phyloP scores from a whole-genome alignment of 23 tunicate species.

The Aplidium turbinatum region DNA sequence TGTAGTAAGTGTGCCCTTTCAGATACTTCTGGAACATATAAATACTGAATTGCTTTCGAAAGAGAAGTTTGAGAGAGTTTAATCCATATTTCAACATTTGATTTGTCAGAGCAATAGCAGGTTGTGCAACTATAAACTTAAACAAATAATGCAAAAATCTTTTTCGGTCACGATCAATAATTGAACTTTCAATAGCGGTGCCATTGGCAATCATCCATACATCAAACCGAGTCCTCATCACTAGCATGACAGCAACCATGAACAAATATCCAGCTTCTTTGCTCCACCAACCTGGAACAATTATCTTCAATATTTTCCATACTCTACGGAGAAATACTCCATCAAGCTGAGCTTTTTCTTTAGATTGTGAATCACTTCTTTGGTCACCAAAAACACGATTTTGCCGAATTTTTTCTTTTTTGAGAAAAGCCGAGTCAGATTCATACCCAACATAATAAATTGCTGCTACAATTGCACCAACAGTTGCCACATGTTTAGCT shows the following conservation, averaged over 20 bases:
- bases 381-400: conserved; percentile 22
- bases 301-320: conserved; percentile 60
- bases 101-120: conserved; percentile 86
- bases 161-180: conserved; percentile 62
- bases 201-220: conserved; percentile 97
- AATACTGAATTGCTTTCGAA: conserved; percentile 79
- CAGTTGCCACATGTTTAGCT: conserved; percentile 22
- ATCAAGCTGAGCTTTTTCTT: conserved; percentile 80
- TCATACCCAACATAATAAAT: conserved; percentile 19
- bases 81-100: conserved; percentile 88
- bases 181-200: conserved; percentile 92
- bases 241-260: conserved; percentile 70
- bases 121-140: conserved; percentile 76
- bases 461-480: conserved; percentile 27
- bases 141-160: conserved; percentile 71
- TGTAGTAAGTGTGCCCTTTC: conserved; percentile 86
- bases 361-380: background rate
- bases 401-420: background rate
- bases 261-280: conserved; percentile 60
- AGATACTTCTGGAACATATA: conserved; percentile 69
- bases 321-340: conserved; percentile 50
- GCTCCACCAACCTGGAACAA: conserved; percentile 86
- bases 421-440: background rate
- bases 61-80: conserved; percentile 72
- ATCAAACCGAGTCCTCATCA: conserved; percentile 83